These are phyloP conservation scores for Paramormyrops kingsleyae DNA, from an alignment of 2,113 vertebrate genomes.

Conservation along the genomic window DNA sequence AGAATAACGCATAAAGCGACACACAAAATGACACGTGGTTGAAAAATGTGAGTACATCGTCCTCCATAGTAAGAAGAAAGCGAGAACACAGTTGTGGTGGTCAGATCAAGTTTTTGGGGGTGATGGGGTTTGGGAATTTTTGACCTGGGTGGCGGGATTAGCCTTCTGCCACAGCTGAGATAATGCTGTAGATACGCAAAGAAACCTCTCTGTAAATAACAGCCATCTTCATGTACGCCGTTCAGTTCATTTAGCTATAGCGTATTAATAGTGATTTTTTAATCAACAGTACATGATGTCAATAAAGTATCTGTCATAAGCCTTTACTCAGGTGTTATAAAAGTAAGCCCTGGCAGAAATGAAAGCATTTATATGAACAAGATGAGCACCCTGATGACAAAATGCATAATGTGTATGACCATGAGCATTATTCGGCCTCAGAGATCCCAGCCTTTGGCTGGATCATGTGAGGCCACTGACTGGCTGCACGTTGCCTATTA, in stretches of 20 bases:
- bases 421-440: background rate
- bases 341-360: constrained; percentile 1
- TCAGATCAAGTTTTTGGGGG: background rate
- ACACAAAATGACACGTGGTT: constrained; percentile 1
- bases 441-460: background rate
- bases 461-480: background rate
- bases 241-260: background rate
- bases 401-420: background rate
- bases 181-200: background rate
- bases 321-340: background rate
- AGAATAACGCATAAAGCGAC: constrained; percentile 16
- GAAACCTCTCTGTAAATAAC: background rate
- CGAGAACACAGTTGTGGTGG: background rate
- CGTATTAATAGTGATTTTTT: constrained; percentile 6
- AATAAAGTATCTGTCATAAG: background rate
- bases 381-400: background rate
- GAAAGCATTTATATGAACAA: background rate
- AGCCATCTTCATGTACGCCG: background rate
- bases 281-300: constrained; percentile 6
- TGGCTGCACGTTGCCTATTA: background rate
- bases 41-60: background rate
- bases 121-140: background rate
- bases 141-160: background rate
- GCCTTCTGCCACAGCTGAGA: background rate
- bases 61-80: background rate